These are phyloP conservation scores for Drosophila sp. DNA, from an alignment of 1,140 invertebrate species.

Conservation along the genomic window DNA sequence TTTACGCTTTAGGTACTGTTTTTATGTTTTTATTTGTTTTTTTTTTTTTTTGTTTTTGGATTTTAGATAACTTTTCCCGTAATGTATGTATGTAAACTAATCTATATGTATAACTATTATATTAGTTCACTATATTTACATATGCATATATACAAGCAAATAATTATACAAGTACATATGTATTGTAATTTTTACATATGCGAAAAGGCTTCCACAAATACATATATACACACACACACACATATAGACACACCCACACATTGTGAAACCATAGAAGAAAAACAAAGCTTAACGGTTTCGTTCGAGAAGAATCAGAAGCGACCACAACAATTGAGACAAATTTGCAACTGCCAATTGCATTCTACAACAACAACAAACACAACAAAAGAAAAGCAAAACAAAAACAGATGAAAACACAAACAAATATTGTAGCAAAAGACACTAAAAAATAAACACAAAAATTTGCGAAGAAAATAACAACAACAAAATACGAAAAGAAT, in stretches of 20 bases:
- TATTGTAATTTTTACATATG: constrained; percentile 29
- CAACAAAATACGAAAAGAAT: constrained; percentile 25
- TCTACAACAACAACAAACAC: constrained; percentile 54
- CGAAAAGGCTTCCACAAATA: constrained; percentile 46
- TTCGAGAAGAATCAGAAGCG: constrained; percentile 24
- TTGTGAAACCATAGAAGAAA: constrained; percentile 39
- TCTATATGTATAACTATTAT: constrained; percentile 16
- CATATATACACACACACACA: constrained; percentile 7
- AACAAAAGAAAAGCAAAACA: constrained; percentile 27
- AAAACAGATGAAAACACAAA: constrained; percentile 15
- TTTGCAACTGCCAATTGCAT: constrained; percentile 77
- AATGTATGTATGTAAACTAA: constrained; percentile 12
- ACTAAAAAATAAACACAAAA: constrained; percentile 49
- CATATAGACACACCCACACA: constrained; percentile 5
- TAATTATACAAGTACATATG: constrained; percentile 10
- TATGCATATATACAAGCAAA: constrained; percentile 1
- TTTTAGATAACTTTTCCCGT: constrained; percentile 7
- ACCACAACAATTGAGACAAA: constrained; percentile 44
- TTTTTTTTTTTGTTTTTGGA: constrained; percentile 6
- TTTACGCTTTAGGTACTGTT: neutral
- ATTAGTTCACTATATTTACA: constrained; percentile 25
- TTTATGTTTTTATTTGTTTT: too few species aligned
- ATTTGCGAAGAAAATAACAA: constrained; percentile 24
- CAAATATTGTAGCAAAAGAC: constrained; percentile 39
- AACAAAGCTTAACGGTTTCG: constrained; percentile 39